Evolutionary conservation across 2,888 invertebrate genomes (phyloP).

Genomic region (Cyaniris semiargus): DNA sequence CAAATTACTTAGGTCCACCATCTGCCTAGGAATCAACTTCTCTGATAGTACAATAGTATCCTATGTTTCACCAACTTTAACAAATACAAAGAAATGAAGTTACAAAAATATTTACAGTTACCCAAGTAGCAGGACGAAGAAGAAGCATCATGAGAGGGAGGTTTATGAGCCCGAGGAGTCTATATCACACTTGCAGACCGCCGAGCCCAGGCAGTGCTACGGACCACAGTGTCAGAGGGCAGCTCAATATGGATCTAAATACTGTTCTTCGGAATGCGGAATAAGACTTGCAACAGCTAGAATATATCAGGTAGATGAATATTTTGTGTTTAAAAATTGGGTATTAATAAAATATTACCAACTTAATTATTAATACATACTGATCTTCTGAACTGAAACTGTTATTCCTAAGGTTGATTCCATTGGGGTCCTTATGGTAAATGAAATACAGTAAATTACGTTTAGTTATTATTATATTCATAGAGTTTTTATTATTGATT

Average conservation of each 20-base stretch:
- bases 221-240: conserved; percentile 92
- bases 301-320: conserved; percentile 85
- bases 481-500: too few relatives aligned
- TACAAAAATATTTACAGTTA: conserved; percentile 29
- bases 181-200: conserved; percentile 76
- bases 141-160: conserved; percentile 71
- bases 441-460: too few relatives aligned
- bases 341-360: too few relatives aligned
- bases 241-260: conserved; percentile 91
- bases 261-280: conserved; percentile 96
- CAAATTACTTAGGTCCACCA: too few relatives aligned
- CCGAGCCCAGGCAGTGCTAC: conserved; percentile 90
- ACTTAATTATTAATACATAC: too few relatives aligned
- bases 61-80: not conserved
- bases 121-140: conserved; percentile 64
- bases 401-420: too few relatives aligned
- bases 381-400: too few relatives aligned
- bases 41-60: too few relatives aligned
- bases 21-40: too few relatives aligned
- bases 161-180: conserved; percentile 68
- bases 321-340: not conserved
- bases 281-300: conserved; percentile 91
- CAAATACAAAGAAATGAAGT: not conserved
- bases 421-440: too few relatives aligned
- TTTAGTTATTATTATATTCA: too few relatives aligned